These are phyloP conservation scores for Campylomormyrus numenius DNA, from an alignment of 2,113 vertebrate species.

Conservation along the genomic window DNA sequence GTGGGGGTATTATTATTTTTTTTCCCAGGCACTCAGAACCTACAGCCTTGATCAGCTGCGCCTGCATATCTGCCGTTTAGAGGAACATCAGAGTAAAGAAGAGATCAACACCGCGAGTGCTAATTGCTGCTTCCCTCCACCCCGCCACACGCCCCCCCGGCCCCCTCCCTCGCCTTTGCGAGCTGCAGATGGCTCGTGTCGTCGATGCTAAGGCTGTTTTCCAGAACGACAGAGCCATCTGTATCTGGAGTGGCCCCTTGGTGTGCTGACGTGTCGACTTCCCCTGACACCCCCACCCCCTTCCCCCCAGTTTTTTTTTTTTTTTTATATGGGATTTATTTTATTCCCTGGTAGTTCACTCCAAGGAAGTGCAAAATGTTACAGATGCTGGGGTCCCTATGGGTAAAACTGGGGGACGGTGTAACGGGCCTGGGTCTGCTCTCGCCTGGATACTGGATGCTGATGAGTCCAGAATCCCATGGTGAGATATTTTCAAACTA, in stretches of 20 bases:
- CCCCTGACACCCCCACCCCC: not conserved
- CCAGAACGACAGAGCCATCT: slow-evolving; percentile 18
- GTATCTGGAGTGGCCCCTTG: slow-evolving; percentile 15
- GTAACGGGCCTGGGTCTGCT: not conserved
- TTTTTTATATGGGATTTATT: not conserved
- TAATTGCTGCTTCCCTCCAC: not conserved
- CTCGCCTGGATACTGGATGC: not conserved
- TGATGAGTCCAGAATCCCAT: not conserved
- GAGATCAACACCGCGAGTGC: slow-evolving; percentile 6
- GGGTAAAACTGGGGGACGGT: not conserved
- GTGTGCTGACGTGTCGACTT: not conserved
- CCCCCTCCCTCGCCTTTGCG: not conserved
- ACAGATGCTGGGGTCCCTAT: not conserved
- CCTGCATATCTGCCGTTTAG: not conserved
- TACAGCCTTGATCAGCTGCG: not conserved
- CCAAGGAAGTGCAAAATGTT: not conserved
- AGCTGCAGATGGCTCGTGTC: slow-evolving; percentile 25
- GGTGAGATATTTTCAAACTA: not conserved
- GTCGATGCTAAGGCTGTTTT: not conserved
- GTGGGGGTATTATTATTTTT: not conserved
- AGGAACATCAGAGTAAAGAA: slow-evolving; percentile 7
- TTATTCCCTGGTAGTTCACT: not conserved
- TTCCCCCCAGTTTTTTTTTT: not conserved
- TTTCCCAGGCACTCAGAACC: not conserved
- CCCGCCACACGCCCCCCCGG: not conserved